Conservation (phyloP, 2,888 invertebrate species). For the Gymnosoma rotundatum region DNA sequence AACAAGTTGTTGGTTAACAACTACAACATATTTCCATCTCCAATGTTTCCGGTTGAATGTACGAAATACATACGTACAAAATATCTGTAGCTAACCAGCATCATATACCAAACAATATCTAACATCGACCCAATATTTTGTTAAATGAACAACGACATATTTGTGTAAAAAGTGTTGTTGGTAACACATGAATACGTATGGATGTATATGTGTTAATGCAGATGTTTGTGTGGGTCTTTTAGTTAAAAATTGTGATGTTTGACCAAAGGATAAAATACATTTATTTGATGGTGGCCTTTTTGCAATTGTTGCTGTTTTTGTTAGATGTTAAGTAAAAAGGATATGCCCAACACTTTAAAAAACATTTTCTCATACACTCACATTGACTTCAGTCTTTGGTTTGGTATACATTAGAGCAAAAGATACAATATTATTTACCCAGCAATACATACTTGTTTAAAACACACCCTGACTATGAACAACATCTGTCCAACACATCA, state of each 20-base stretch:
- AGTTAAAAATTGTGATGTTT: slow-evolving; percentile 50
- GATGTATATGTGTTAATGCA: neutral
- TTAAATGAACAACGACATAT: slow-evolving; percentile 36
- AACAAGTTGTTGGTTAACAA: slow-evolving; percentile 20
- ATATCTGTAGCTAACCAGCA: neutral
- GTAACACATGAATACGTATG: too few species aligned
- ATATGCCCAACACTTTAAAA: slow-evolving; percentile 51
- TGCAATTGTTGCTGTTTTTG: slow-evolving; percentile 18
- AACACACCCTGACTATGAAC: slow-evolving; percentile 43
- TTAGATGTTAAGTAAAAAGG: slow-evolving; percentile 57
- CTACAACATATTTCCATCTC: slow-evolving; percentile 8
- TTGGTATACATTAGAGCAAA: slow-evolving; percentile 17
- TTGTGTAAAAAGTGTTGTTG: neutral
- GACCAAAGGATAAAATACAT: slow-evolving; percentile 66
- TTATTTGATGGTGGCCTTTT: slow-evolving; percentile 55
- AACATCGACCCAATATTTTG: slow-evolving; percentile 31
- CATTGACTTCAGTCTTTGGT: slow-evolving; percentile 9
- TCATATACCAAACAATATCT: slow-evolving; percentile 35
- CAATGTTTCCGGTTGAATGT: slow-evolving; percentile 8
- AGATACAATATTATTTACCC: slow-evolving; percentile 41
- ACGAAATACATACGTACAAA: slow-evolving; percentile 11
- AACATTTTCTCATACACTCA: slow-evolving; percentile 32
- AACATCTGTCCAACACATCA: slow-evolving; percentile 79
- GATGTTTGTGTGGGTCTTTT: slow-evolving; percentile 15
- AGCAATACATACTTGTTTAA: slow-evolving; percentile 12